A percentile compares a stretch with the other conserved stretches of the same genome.
phyloP scores from a whole-genome alignment of 1,140 invertebrate species.

The Rhyzopertha dominica region DNA sequence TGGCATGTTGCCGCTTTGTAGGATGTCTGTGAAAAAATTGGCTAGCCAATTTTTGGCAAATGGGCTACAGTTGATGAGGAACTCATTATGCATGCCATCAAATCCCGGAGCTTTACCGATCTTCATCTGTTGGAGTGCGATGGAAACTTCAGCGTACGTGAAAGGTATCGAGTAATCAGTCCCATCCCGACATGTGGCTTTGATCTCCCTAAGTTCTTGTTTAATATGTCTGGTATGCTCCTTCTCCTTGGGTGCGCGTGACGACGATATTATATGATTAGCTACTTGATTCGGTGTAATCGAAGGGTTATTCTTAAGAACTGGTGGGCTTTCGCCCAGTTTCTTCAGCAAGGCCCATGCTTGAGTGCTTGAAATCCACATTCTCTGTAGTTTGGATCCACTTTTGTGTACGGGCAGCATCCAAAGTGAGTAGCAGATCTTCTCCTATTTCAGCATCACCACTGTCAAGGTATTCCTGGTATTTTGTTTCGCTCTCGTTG shows the following conservation, averaged over 20 bases:
- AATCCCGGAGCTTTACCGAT: conserved; percentile 12
- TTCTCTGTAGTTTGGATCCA: conserved; percentile 20
- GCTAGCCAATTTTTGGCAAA: conserved; percentile 9
- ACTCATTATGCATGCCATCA: conserved; percentile 15
- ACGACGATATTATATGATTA: conserved; percentile 9
- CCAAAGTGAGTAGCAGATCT: conserved; percentile 17
- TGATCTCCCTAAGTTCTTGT: too few relatives aligned
- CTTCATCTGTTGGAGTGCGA: conserved; percentile 8
- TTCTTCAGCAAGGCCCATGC: conserved; percentile 18
- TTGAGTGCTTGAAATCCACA: conserved; percentile 17
- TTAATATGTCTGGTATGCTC: conserved; percentile 11
- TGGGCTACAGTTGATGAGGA: conserved; percentile 8
- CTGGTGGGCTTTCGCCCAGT: conserved; percentile 10
- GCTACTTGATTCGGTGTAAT: conserved; percentile 17
- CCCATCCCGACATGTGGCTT: too few relatives aligned
- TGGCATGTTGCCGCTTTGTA: conserved; percentile 7
- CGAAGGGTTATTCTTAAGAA: conserved; percentile 5
- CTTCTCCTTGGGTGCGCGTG: conserved; percentile 19
- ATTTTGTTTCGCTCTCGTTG: conserved; percentile 16
- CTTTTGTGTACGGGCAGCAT: conserved; percentile 17
- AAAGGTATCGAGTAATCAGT: not conserved
- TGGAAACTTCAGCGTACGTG: not conserved
- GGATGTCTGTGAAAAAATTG: conserved; percentile 14
- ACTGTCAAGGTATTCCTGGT: conserved; percentile 18
- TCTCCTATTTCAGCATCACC: conserved; percentile 19